Evolutionary conservation across 92 coral and sea anemone genomes (phyloP), one percentile per base, ranked within the genome.

Genomic region (Nematostella vectensis): DNA sequence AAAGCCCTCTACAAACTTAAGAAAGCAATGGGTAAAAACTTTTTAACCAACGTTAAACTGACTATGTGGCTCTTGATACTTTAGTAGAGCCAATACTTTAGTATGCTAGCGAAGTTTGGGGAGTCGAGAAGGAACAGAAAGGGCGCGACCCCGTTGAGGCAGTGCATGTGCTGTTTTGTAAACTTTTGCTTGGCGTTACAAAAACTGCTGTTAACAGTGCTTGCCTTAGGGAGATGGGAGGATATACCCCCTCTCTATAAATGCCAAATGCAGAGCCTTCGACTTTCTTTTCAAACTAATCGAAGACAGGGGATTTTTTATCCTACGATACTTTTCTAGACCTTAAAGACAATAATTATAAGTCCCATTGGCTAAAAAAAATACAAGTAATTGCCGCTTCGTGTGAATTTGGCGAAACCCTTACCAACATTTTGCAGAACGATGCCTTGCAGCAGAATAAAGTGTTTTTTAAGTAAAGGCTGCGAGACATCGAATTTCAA

Each of bases 401-500:
- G 15, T 33, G 40, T 33, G 40, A 15, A 6, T 15, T 33, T 6
- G 40, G 40, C 15, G 40, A 33, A 33, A 33, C 15, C 15, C 15
- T 6, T 6, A 33, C 40, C 40, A 33, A 33, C 40, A 33, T 33
- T 33, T 33, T 33, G 15, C 40, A 33, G 15, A 33, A 33, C 40
- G 40, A 15, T 33, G 40, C 40, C 40, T 33, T 33, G 40, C 40
- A 33, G 40, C 8, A 33, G 40, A 15, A 33, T 6, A 33, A 33
- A 33, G 6, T 15, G 40, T 15, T 33, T 6, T 6, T 33, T 33
- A 33, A 33, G 15, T 15, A 15, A 33, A 33, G 40, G 15, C 40
- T 33, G 40, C 40, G 15, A 33, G 40, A 33, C 40, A 33, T 33
- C 40, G 40, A 33, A 33, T n/a, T n/a, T n/a, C n/a, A n/a, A n/a